A percentile compares a stretch with the other conserved stretches of the same genome.
Conservation (phyloP, 2,888 invertebrate species). For the Tricholauxania praeusta region DNA sequence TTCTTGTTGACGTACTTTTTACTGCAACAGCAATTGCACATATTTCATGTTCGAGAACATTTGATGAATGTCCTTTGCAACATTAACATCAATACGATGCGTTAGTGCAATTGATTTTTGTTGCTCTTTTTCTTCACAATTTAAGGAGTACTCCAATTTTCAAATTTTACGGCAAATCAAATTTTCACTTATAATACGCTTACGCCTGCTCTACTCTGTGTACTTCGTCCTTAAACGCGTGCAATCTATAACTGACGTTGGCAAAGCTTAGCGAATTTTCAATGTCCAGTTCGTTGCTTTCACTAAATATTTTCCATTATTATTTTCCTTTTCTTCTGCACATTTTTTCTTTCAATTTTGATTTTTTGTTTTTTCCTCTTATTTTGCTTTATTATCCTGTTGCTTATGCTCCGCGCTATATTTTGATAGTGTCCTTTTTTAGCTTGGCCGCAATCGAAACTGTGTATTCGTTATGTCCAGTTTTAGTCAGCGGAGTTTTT, state of each 20-base stretch:
- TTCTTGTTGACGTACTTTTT: constrained; percentile 10
- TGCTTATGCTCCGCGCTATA: constrained; percentile 11
- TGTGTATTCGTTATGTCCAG: constrained; percentile 20
- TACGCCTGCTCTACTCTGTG: background rate
- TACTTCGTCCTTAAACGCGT: constrained; percentile 29
- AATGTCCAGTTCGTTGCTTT: constrained; percentile 38
- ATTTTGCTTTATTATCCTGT: constrained; percentile 19
- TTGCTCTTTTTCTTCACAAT: too few species aligned
- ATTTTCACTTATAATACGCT: too few species aligned
- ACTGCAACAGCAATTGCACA: too few species aligned
- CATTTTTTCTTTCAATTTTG: constrained; percentile 8
- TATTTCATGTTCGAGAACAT: background rate
- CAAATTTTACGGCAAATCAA: background rate
- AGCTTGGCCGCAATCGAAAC: constrained; percentile 29
- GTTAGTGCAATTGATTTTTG: background rate
- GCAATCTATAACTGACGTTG: constrained; percentile 32
- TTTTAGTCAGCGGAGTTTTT: background rate
- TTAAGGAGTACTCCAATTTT: background rate
- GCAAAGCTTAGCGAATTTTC: constrained; percentile 24
- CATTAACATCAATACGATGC: background rate
- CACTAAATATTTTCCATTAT: constrained; percentile 6
- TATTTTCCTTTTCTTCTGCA: constrained; percentile 17
- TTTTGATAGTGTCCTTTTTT: constrained; percentile 40
- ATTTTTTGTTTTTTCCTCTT: constrained; percentile 29
- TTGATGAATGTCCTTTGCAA: constrained; percentile 29